Base-by-base conservation (phyloP, 2,888 invertebrate species). In the Archips crataeganus region DNA sequence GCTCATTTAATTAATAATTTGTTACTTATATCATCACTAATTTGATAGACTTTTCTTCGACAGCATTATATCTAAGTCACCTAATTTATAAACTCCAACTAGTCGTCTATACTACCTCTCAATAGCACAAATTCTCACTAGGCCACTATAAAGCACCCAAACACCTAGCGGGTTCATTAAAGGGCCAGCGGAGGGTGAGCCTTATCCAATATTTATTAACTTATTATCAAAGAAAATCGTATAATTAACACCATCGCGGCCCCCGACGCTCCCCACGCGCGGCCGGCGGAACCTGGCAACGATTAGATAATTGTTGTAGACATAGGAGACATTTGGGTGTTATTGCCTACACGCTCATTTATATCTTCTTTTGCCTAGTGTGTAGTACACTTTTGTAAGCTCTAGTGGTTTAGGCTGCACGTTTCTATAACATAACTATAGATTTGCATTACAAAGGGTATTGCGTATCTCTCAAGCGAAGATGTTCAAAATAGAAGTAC, bases 191-290 rank as follows among this genome's bases (percentile, higher is more conserved):
- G 83, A 85, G 90, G 90, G 90, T 82, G 88, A 85, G 86, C 86
- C 93, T 93, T 92, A 93, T 94, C 89, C 92, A 94, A 93, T 94
- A 94, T 94, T 94, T 94, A 94, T 94, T 92, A 93, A 92, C 89
- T 93, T 93, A 93, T 93, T 93, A 74, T 94, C 94, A 93, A 94
- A 94, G 94, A 94, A 94, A 94, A 93, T 94, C 90, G 92, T 90
- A 92, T 93, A 94, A 94, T 94, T 93, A 94, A 92, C 94, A 91
- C 90, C 91, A 80, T 81, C 79, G 79, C 81, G 76, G 77, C 82
- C 79, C 72, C 75, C 77, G 68, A 82, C 81, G 84, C 82, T 82
- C 83, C 82, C 85, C 84, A 79, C 84, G 85, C 83, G 84, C 82
- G 78, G 81, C 84, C 82, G 77, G 78, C 80, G 78, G 76, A 77